Base-by-base conservation (phyloP, 2,113 vertebrate genomes). In the Oncorhynchus masou region DNA sequence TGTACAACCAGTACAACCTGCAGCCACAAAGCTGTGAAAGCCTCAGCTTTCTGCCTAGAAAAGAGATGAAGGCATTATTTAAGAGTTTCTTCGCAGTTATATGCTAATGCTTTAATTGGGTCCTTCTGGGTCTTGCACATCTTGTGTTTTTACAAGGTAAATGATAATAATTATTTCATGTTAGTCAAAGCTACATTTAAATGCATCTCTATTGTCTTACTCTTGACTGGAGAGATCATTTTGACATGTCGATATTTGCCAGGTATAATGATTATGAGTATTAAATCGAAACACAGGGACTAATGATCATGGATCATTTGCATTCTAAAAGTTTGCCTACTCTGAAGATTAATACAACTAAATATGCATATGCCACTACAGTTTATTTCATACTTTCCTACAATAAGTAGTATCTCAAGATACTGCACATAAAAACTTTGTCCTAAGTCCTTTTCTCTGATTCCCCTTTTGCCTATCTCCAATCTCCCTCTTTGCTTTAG, bases 1-100 rank as follows among this genome's bases (percentile, higher is more conserved):
- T 83, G 89, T 91, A 84, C 87, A 90, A 90, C 89, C 85, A 82
- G 81, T 83, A 80, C 70, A 70, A 65, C 79, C 82, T 75, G 73
- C 84, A 75, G 80, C 34, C 72, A 71, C 59, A 84, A 75, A 68
- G 77, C 72, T 73, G 51, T 51, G 79, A 73, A 80, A 79, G 69
- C 68, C 66, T 8, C 13, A 66, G 60, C 74, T 80, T 89, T 75
- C 69, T 81, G 72, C 76, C 39, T 31, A 69, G 79, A 77, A 69
- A 68, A 66, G 68, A 76, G 22, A 83, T 80, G 24, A 75, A 83
- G 67, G 66, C 71, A 71, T 75, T 75, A 49, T 67, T 84, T 75
- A 2, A 34, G 59, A 13, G 19, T 3, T 39, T 54, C 16, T 72
- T 74, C 48, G 80, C 70, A 70, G 6, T 9, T 64, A 25, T 16